Base-by-base conservation (phyloP, 1,140 invertebrate species). In the Drosophila melanica region DNA sequence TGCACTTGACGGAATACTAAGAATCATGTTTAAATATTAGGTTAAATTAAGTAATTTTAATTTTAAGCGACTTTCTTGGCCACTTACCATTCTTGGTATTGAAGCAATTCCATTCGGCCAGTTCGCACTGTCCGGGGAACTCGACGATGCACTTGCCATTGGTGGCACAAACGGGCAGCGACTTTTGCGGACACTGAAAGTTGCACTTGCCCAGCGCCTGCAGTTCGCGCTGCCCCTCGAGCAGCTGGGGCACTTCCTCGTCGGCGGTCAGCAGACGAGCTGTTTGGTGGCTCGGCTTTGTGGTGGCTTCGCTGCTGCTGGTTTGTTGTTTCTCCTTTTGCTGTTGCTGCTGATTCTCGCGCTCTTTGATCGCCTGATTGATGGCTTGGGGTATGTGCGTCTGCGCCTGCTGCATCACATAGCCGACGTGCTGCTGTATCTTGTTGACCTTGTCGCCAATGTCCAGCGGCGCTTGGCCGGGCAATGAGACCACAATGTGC, bases 61-160 rank as follows among this genome's bases (percentile, higher is more conserved):
- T n/a, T 18, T 14, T 4, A 9, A 9, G n/a, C 3, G 12, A 4
- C 5, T 33, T 33, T 33, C 30, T 2, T 0, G 18, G 1, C 18
- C 3, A 23, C 70, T 75, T 50, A 89, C 84, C 77, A 47, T 89
- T 90, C 48, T 84, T 89, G 74, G 85, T 80, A 48, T 90, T 90
- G 44, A 90, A 90, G 48, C 85, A 90, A n/a, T 90, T 90, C 81
- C 86, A 90, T 47, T 85, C 62, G 41, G 66, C 81, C 10, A 90
- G 68, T 50, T 90, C 78, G 20, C 90, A 91, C n/a, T 90, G 86
- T 50, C 87, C 90, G 10, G 77, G 57, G 48, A 91, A 91, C 11
- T 82, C 79, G 51, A 86, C 80, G 9, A 85, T 59, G 16, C 90
- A 91, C n/a, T 85, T 66, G 47, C 75, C 82, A 48, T 90, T 91